Evolutionary conservation across 2,888 invertebrate species (phyloP).

Genomic region (Drosophila limbata): DNA sequence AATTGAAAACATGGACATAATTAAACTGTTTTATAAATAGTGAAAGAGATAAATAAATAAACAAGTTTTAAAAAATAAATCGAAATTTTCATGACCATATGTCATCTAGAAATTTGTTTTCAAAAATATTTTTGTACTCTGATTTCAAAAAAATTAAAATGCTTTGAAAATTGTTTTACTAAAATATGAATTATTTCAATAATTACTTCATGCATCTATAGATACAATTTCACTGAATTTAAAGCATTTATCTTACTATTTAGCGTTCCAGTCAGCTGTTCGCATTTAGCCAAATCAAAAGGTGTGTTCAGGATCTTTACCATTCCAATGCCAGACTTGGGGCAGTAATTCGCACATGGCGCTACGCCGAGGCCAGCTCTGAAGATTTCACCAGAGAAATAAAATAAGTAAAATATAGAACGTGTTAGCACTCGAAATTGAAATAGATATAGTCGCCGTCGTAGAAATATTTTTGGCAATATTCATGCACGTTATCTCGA

Average conservation of each 20-base stretch:
- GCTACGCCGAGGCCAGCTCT: constrained; percentile 84
- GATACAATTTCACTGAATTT: too few species aligned
- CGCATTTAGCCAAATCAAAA: constrained; percentile 86
- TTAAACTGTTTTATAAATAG: too few species aligned
- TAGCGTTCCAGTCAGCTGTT: constrained; percentile 87
- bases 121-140: too few species aligned
- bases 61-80: too few species aligned
- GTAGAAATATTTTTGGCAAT: constrained; percentile 2
- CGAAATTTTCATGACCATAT: too few species aligned
- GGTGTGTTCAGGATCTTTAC: constrained; percentile 51
- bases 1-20: too few species aligned
- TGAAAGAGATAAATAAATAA: too few species aligned
- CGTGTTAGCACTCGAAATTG: constrained; percentile 24
- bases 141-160: too few species aligned
- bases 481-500: constrained; percentile 1
- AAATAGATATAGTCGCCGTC: constrained; percentile 22
- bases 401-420: not conserved
- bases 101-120: too few species aligned
- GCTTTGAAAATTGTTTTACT: too few species aligned
- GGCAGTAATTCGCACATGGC: constrained; percentile 77
- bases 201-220: too few species aligned
- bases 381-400: constrained; percentile 20
- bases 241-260: constrained; percentile 84
- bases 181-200: too few species aligned
- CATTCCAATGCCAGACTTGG: constrained; percentile 51